Conservation (phyloP, 2,797 vertebrate species). For the Sylvilagus floridanus region DNA sequence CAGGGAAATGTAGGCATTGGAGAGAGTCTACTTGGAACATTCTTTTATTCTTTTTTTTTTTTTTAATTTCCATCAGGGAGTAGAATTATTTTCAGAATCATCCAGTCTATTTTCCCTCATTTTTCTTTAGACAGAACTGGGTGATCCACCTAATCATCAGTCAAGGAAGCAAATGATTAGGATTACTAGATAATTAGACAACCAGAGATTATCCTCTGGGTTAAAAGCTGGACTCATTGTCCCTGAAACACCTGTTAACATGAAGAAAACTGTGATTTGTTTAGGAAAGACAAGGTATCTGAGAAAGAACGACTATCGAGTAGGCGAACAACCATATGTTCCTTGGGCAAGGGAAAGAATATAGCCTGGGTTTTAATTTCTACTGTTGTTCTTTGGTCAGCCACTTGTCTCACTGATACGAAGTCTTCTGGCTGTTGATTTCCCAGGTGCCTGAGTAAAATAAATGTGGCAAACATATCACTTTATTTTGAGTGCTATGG, state of each 20-base stretch:
- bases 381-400: neutral
- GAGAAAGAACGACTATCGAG: neutral
- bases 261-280: neutral
- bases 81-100: neutral
- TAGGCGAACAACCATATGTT: neutral
- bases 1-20: neutral
- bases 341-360: neutral
- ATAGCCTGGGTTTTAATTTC: neutral
- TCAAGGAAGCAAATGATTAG: neutral
- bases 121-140: neutral
- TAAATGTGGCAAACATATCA: too few species aligned
- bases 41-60: neutral
- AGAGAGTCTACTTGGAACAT: neutral
- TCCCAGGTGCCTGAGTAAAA: neutral
- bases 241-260: neutral
- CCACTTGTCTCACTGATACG: neutral
- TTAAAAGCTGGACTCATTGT: neutral
- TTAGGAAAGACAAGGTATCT: neutral
- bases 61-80: neutral
- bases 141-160: neutral
- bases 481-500: neutral
- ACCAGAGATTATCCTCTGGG: neutral
- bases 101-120: neutral
- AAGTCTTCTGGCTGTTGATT: neutral
- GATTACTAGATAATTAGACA: constrained; percentile 18